Percentiles rank a stretch among this genome's conserved stretches.
Evolutionary conservation across 1,140 invertebrate genomes (phyloP).

Genomic region (Zeugodacus cucurbitae): DNA sequence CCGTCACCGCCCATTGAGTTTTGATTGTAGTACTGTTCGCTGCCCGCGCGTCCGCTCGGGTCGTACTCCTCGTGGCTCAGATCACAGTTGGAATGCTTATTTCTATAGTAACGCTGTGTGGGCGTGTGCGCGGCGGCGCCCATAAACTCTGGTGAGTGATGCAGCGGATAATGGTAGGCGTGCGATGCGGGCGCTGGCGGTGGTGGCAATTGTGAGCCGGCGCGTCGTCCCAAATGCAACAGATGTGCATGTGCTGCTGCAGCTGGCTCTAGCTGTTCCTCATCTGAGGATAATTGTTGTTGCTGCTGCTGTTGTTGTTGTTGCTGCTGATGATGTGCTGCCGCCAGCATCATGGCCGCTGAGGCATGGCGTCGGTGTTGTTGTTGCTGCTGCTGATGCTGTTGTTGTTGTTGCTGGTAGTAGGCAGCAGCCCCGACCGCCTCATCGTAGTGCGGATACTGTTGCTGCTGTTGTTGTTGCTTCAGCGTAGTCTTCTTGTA

Average conservation of each 20-base stretch:
- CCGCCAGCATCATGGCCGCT: slow-evolving; percentile 37
- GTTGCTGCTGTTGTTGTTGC: slow-evolving; percentile 58
- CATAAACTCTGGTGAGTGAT: slow-evolving; percentile 56
- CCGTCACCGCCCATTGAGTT: slow-evolving; percentile 72
- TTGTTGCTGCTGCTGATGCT: slow-evolving; percentile 50
- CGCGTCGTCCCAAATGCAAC: slow-evolving; percentile 53
- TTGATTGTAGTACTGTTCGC: slow-evolving; percentile 71
- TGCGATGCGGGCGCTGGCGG: slow-evolving; percentile 50
- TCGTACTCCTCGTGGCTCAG: slow-evolving; percentile 55
- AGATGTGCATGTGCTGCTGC: slow-evolving; percentile 54
- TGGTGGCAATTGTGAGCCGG: slow-evolving; percentile 53
- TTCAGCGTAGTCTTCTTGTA: slow-evolving; percentile 67
- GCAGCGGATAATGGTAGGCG: slow-evolving; percentile 45
- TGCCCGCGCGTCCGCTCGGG: slow-evolving; percentile 49
- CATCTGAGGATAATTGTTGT: slow-evolving; percentile 59
- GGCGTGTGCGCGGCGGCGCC: slow-evolving; percentile 49
- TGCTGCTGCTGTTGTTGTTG: slow-evolving; percentile 58
- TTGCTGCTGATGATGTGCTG: slow-evolving; percentile 48
- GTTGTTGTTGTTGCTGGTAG: slow-evolving; percentile 55
- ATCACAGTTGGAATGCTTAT: slow-evolving; percentile 67
- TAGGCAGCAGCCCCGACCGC: slow-evolving; percentile 57
- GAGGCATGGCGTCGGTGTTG: slow-evolving; percentile 48
- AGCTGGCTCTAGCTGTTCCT: slow-evolving; percentile 54
- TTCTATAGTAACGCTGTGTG: slow-evolving; percentile 61
- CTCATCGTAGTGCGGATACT: slow-evolving; percentile 60